Percentiles rank a stretch among this genome's conserved stretches.
Evolutionary conservation across 2,113 vertebrate species (phyloP).

Genomic region (Grantiella picta): DNA sequence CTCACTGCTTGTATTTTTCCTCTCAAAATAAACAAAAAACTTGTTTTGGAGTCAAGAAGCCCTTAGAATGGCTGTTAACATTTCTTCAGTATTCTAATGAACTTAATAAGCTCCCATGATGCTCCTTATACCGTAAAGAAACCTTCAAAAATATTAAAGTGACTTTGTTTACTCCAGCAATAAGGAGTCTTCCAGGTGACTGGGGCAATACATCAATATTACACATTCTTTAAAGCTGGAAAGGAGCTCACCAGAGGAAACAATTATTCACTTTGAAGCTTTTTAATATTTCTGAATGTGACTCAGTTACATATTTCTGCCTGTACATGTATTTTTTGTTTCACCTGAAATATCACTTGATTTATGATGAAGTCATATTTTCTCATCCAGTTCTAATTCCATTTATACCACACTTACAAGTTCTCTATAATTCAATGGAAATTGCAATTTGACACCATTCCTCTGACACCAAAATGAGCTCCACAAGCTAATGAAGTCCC

Average conservation of each 20-base stretch:
- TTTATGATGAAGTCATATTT: conserved; percentile 12
- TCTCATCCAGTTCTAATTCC: conserved; percentile 10
- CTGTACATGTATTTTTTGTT: conserved; percentile 5
- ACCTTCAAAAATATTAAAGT: conserved; percentile 43
- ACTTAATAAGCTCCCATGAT: conserved; percentile 64
- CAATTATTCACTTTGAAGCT: conserved; percentile 46
- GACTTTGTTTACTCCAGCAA: conserved; percentile 53
- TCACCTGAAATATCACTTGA: conserved; percentile 41
- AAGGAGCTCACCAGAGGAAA: conserved; percentile 55
- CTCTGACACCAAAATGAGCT: background rate
- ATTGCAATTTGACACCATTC: background rate
- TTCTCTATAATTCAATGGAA: background rate
- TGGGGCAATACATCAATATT: conserved; percentile 44
- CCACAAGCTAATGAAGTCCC: background rate
- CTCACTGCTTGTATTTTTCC: background rate
- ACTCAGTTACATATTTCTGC: conserved; percentile 13
- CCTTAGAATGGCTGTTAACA: conserved; percentile 52
- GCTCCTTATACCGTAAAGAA: conserved; percentile 43
- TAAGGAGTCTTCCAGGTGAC: conserved; percentile 18
- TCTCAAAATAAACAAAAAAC: background rate
- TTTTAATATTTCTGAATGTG: conserved; percentile 46
- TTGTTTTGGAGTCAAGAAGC: conserved; percentile 1
- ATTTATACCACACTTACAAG: background rate
- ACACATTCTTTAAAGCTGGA: conserved; percentile 1
- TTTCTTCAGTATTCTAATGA: conserved; percentile 58